Conservation (phyloP, 2,797 vertebrate genomes). For the Schizopygopsis pylzovi region DNA sequence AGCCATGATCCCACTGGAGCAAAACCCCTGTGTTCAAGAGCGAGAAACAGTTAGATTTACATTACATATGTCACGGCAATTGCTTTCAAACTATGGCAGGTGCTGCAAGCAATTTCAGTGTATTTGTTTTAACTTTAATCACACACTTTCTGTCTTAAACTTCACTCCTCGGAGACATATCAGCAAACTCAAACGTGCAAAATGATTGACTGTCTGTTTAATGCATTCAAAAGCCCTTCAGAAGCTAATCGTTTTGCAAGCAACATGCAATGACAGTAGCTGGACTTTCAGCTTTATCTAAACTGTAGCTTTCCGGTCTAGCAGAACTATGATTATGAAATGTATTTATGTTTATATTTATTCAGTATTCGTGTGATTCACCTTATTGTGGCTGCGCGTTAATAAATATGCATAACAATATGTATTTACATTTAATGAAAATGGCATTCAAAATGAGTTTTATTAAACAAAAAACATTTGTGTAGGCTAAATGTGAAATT, state of each 20-base stretch:
- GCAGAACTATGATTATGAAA: not conserved
- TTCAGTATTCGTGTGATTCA: not conserved
- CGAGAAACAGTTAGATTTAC: not conserved
- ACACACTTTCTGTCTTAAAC: not conserved
- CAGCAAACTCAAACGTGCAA: not conserved
- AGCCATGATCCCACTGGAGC: constrained; percentile 19
- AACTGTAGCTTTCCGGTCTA: not conserved
- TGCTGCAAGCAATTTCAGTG: not conserved
- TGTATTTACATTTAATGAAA: not conserved
- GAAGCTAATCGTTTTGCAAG: not conserved
- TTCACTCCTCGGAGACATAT: not conserved
- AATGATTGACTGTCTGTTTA: constrained; percentile 4
- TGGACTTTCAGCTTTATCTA: not conserved
- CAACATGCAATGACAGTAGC: not conserved
- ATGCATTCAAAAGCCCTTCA: not conserved
- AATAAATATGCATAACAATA: not conserved
- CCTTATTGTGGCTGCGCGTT: not conserved
- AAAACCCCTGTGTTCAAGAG: constrained; percentile 2
- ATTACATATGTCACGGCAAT: not conserved
- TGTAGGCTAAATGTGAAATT: not conserved
- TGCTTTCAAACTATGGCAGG: not conserved
- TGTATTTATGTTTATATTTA: constrained; percentile 12
- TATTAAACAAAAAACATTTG: not conserved
- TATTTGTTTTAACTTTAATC: constrained; percentile 2
- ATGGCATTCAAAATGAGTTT: not conserved